phyloP scores from a whole-genome alignment of 2,797 vertebrate genomes.

The Mareca penelope region DNA sequence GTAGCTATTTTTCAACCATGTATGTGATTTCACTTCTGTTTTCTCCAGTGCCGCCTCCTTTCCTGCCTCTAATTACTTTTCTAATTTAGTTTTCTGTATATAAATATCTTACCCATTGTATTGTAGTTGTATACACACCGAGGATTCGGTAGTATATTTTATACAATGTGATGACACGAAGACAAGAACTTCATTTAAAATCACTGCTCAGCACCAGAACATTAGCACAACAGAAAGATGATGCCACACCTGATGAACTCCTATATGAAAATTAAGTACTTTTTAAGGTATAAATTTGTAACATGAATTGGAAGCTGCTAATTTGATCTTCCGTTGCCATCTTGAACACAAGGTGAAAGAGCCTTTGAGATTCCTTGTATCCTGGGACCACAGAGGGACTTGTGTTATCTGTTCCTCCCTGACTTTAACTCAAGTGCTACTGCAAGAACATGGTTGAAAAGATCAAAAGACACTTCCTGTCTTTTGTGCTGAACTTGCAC shows the following conservation, averaged over 20 bases:
- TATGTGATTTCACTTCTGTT: neutral
- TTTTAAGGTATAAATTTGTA: neutral
- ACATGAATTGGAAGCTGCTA: neutral
- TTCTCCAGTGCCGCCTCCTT: neutral
- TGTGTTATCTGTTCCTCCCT: fast-evolving
- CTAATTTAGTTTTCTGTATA: neutral
- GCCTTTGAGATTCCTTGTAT: neutral
- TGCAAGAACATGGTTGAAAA: neutral
- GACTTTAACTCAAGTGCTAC: neutral
- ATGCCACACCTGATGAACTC: neutral
- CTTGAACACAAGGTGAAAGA: neutral
- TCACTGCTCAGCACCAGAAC: neutral
- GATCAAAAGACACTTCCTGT: neutral
- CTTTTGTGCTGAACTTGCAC: neutral
- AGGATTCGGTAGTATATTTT: neutral
- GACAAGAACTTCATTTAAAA: neutral
- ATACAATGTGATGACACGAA: neutral
- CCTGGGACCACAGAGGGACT: neutral
- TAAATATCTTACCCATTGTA: neutral
- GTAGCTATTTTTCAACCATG: neutral
- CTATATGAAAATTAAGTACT: neutral
- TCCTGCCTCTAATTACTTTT: neutral
- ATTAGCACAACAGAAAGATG: neutral
- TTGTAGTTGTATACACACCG: neutral
- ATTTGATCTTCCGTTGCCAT: neutral